These are phyloP conservation scores for Emys orbicularis DNA, from an alignment of 2,797 vertebrate genomes.

Conservation along the genomic window DNA sequence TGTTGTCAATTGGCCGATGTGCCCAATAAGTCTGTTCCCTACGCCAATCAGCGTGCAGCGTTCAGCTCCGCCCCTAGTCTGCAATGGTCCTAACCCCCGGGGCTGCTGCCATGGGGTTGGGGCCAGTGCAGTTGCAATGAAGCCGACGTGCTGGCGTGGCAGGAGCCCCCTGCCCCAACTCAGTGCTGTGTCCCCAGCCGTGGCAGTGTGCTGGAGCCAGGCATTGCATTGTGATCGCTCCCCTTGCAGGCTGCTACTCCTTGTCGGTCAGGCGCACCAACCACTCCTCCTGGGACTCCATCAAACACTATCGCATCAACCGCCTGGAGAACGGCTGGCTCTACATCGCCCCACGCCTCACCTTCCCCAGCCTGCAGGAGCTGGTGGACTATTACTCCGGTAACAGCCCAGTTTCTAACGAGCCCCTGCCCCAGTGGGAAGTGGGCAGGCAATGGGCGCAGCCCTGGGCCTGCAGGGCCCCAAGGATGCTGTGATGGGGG, in stretches of 20 bases:
- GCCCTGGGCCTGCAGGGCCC: no score
- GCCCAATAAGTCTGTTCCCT: neutral
- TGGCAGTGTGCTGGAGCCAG: neutral
- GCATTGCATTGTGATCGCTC: fast-evolving
- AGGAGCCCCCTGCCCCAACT: no score
- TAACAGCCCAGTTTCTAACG: neutral
- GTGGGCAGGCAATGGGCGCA: no score
- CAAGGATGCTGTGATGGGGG: no score
- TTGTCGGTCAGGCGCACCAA: slow-evolving; percentile 83
- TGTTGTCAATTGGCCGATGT: neutral
- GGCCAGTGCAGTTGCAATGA: no score
- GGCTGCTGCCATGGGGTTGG: neutral
- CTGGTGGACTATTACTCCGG: slow-evolving; percentile 90
- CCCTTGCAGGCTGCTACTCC: slow-evolving; percentile 82
- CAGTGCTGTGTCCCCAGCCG: neutral
- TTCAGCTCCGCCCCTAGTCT: neutral
- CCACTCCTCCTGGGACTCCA: slow-evolving; percentile 65
- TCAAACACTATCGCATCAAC: slow-evolving; percentile 89
- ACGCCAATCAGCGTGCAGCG: neutral
- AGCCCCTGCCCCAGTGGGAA: no score
- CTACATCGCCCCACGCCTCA: slow-evolving; percentile 86
- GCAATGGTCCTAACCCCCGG: fast-evolving
- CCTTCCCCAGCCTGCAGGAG: slow-evolving; percentile 86
- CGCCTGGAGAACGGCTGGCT: slow-evolving; percentile 86
- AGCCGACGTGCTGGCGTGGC: fast-evolving